Conservation (phyloP, 1,140 invertebrate genomes). For the Potamilus streckersoni region DNA sequence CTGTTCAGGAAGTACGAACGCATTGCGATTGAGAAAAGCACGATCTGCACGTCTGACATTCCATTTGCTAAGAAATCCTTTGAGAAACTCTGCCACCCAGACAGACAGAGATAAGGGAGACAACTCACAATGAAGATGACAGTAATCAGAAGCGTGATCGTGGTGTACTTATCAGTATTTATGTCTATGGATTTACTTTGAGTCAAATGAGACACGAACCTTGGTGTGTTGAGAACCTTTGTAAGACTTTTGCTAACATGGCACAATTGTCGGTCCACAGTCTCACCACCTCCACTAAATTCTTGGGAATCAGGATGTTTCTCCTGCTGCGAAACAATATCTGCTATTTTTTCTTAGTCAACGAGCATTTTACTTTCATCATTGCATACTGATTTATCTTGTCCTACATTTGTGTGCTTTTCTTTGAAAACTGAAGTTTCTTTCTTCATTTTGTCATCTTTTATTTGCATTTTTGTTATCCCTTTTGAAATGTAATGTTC, state of each 20-base stretch:
- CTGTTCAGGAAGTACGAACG: constrained; percentile 41
- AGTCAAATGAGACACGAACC: constrained; percentile 21
- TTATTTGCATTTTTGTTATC: not conserved
- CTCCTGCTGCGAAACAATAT: constrained; percentile 4
- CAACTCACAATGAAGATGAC: constrained; percentile 22
- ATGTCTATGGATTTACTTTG: constrained; percentile 17
- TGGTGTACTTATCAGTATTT: constrained; percentile 20
- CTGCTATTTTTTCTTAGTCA: constrained; percentile 16
- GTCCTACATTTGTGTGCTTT: not conserved
- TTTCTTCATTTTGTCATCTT: not conserved
- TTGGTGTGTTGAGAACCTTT: constrained; percentile 17
- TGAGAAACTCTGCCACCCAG: constrained; percentile 1
- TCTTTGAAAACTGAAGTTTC: not conserved
- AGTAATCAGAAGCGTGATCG: constrained; percentile 25
- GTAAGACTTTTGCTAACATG: constrained; percentile 9
- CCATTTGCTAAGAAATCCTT: constrained; percentile 4
- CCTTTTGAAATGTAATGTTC: not conserved
- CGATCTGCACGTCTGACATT: constrained; percentile 20
- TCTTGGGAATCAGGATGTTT: constrained; percentile 11
- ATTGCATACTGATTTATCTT: not conserved
- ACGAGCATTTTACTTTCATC: not conserved
- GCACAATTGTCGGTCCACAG: constrained; percentile 1
- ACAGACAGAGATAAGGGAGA: constrained; percentile 18
- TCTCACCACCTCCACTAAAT: constrained; percentile 7
- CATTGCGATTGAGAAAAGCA: constrained; percentile 39